Base-by-base conservation (phyloP, 1,140 invertebrate species). In the Zaprionus lachaisei region DNA sequence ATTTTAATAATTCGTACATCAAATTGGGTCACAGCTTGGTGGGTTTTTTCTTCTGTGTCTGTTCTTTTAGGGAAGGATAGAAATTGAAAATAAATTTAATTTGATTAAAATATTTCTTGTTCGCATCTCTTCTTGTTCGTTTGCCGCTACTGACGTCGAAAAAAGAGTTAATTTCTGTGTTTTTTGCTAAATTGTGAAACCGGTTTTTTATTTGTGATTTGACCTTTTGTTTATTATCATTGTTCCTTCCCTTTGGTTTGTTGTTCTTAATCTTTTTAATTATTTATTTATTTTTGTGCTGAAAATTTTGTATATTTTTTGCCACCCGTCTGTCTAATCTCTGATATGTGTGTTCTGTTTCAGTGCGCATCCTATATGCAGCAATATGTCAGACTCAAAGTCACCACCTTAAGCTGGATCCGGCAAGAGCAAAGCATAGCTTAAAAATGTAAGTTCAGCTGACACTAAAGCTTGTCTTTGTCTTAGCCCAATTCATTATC, bases 1-100 rank as follows among this genome's bases (percentile, higher is more conserved):
- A 60, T 66, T 71, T 51, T 31, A 65, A 60, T 54, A 80, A 71
- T 75, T 75, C 56, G 61, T 72, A 61, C 38, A 55, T 26, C 44
- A 65, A 87, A 89, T 80, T 87, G 55, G 85, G 85, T 87, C 84
- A 87, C 62, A 72, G 34, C 26, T 73, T 73, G 51, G 41, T 44
- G 31, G 51, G 15, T 56, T 51, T 64, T 63, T 68, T 37, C 49
- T 55, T 62, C 67, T 47, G 41, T 47, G 41, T 47, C n/a, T 47
- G 31, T 49, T 63, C 24, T 17, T 31, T 34, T 49, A 47, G 58
- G 41, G 26, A 38, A 31, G 26, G 38, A 51, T 79, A 79, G 78
- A 69, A 87, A 87, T 76, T 76, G 68, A 26, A 20, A 62, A 73
- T 63, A 65, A 84, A 67, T 65, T 71, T 51, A 71, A 60, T 80